Evolutionary conservation across 2,888 invertebrate species (phyloP).

Genomic region (Zootermopsis nevadensis): DNA sequence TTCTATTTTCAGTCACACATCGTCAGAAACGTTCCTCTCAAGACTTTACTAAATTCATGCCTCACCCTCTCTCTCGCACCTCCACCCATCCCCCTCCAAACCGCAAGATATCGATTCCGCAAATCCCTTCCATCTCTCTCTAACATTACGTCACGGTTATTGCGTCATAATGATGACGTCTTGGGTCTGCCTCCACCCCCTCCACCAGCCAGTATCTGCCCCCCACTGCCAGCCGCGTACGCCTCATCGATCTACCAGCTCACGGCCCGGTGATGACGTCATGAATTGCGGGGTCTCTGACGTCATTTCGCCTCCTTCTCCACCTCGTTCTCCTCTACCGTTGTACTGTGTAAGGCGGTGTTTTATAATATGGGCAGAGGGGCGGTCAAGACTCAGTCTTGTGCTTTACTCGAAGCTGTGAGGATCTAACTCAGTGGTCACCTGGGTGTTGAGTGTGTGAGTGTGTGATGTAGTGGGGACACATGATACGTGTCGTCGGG

Average conservation of each 20-base stretch:
- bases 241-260: constrained; percentile 44
- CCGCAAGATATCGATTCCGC: constrained; percentile 33
- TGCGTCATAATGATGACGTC: constrained; percentile 50
- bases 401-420: constrained; percentile 48
- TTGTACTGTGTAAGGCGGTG: constrained; percentile 43
- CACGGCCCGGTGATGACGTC: constrained; percentile 40
- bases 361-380: constrained; percentile 53
- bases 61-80: neutral
- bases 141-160: constrained; percentile 41
- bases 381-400: constrained; percentile 50
- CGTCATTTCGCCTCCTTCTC: constrained; percentile 42
- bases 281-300: constrained; percentile 40
- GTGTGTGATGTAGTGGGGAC: constrained; percentile 11
- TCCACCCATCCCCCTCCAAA: neutral
- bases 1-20: neutral
- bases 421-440: constrained; percentile 15
- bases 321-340: neutral
- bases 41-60: neutral
- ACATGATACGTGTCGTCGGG: neutral
- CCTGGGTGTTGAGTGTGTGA: constrained; percentile 6
- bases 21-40: neutral
- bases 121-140: constrained; percentile 22
- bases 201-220: neutral
- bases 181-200: neutral
- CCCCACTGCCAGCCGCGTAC: constrained; percentile 28